Evolutionary conservation across 2,797 vertebrate species (phyloP).

Genomic region (Pangasius mekongensis): DNA sequence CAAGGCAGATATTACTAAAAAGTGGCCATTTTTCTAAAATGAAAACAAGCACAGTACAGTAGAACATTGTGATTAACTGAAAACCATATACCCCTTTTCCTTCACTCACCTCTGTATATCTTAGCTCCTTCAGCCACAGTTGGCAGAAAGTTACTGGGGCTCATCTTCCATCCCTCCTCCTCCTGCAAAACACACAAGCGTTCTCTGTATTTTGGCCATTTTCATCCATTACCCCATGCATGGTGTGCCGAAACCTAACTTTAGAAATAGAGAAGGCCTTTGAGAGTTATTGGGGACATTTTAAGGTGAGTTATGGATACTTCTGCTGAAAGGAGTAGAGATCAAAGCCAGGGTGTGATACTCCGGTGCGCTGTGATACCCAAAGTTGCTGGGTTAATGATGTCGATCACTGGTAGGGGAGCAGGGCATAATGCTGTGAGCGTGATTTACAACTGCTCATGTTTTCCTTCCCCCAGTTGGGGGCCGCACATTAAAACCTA

Average conservation of each 20-base stretch:
- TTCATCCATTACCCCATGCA: constrained; percentile 19
- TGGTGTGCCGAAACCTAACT: constrained; percentile 8
- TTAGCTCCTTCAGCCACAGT: constrained; percentile 74
- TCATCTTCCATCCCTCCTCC: constrained; percentile 79
- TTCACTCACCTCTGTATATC: constrained; percentile 78
- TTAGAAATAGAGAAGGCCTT: constrained; percentile 19
- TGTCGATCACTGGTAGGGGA: constrained; percentile 36
- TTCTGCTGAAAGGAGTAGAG: constrained; percentile 26
- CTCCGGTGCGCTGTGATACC: constrained; percentile 12
- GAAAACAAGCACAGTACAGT: not conserved
- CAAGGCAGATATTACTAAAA: not conserved
- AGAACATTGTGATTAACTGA: not conserved
- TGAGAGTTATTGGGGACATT: constrained; percentile 29
- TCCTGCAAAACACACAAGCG: constrained; percentile 65
- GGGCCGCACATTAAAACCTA: constrained; percentile 57
- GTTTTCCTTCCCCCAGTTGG: constrained; percentile 54
- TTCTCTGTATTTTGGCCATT: constrained; percentile 3
- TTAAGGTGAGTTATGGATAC: constrained; percentile 39
- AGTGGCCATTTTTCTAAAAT: not conserved
- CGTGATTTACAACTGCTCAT: constrained; percentile 50
- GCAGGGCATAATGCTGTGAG: constrained; percentile 26
- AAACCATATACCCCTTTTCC: not conserved
- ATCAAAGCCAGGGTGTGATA: constrained; percentile 46
- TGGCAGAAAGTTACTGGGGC: constrained; percentile 78
- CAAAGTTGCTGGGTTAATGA: constrained; percentile 47